A percentile compares a stretch with the other conserved stretches of the same genome.
These are phyloP conservation scores for Lindbergichthys nudifrons DNA, from an alignment of 2,797 vertebrate species.

Conservation along the genomic window DNA sequence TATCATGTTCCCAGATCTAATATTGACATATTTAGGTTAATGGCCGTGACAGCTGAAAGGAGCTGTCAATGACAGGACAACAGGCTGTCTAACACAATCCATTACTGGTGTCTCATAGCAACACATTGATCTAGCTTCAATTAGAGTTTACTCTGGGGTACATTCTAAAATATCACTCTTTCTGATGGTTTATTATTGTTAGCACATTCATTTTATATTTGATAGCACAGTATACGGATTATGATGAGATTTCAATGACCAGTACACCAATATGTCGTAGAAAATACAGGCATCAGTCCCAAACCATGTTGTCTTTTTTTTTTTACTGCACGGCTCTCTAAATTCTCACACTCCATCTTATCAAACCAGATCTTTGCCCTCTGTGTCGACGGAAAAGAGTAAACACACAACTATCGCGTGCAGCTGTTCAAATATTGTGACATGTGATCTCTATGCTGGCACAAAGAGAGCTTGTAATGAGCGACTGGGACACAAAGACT, in stretches of 20 bases:
- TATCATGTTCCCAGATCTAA: background rate
- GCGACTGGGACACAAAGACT: conserved; percentile 63
- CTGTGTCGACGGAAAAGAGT: conserved; percentile 41
- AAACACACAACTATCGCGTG: conserved; percentile 63
- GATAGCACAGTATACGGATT: background rate
- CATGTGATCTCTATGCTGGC: conserved; percentile 75
- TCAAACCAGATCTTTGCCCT: conserved; percentile 57
- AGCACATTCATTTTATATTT: background rate
- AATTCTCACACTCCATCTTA: conserved; percentile 57
- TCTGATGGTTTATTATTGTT: background rate
- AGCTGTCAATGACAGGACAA: conserved; percentile 17
- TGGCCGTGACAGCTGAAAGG: conserved; percentile 35
- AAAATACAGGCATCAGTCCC: background rate
- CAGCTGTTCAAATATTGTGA: conserved; percentile 85
- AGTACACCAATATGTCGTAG: background rate
- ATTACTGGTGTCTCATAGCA: conserved; percentile 35
- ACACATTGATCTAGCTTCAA: conserved; percentile 28
- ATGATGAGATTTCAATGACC: background rate
- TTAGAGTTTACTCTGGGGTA: conserved; percentile 16
- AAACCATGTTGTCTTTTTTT: background rate
- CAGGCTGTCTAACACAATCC: conserved; percentile 25
- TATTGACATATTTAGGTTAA: conserved; percentile 31
- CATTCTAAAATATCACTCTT: conserved; percentile 22
- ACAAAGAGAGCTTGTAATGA: conserved; percentile 78
- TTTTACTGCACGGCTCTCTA: conserved; percentile 21